Evolutionary conservation across 2,113 vertebrate species (phyloP).

Genomic region (Pterocles gutturalis): DNA sequence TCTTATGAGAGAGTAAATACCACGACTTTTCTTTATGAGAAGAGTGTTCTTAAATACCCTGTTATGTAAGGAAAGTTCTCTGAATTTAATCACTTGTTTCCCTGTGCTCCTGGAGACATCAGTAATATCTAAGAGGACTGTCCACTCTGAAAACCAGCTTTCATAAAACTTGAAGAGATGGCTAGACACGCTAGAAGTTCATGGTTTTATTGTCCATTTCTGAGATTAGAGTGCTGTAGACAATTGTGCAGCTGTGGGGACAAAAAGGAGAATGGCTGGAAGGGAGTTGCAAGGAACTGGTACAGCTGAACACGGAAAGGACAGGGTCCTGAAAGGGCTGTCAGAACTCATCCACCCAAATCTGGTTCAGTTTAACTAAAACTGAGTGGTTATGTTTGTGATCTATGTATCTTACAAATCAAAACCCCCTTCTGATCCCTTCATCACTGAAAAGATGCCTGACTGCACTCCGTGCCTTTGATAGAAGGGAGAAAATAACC

Average conservation of each 20-base stretch:
- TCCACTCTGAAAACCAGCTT: neutral
- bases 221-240: neutral
- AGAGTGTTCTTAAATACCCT: neutral
- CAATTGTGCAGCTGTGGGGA: neutral
- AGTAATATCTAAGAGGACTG: neutral
- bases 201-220: conserved; percentile 8
- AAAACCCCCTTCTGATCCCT: neutral
- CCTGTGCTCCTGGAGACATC: neutral
- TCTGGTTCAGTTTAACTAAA: neutral
- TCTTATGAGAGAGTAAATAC: neutral
- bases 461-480: neutral
- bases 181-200: neutral
- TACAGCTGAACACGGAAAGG: neutral
- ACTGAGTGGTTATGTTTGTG: neutral
- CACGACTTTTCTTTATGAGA: neutral
- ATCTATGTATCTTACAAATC: neutral
- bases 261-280: neutral
- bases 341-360: neutral
- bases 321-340: neutral
- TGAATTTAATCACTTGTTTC: neutral
- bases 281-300: neutral
- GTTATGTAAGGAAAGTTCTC: neutral
- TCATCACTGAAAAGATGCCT: neutral
- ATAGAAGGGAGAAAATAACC: neutral
- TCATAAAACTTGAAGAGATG: neutral